phyloP scores from a whole-genome alignment of 2,797 vertebrate species.

The Lophius americanus region DNA sequence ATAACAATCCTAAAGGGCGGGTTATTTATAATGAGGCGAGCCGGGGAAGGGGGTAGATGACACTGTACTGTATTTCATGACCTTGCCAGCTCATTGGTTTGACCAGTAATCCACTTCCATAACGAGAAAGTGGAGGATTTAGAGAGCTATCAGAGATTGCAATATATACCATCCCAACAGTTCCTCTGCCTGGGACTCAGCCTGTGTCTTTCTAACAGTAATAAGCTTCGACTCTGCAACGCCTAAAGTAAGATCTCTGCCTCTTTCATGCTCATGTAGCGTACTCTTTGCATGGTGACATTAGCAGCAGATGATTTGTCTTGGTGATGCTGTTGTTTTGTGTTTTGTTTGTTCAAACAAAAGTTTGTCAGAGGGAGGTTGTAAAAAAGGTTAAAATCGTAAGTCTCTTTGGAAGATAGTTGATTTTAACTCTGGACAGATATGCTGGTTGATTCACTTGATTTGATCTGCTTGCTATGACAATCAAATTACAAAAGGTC shows the following conservation, averaged over 20 bases:
- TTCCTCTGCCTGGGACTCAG: slow-evolving; percentile 69
- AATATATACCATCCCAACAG: slow-evolving; percentile 92
- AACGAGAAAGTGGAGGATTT: slow-evolving; percentile 90
- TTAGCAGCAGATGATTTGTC: no score
- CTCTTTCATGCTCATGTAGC: neutral
- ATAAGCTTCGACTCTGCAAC: slow-evolving; percentile 38
- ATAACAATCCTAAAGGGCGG: slow-evolving; percentile 75
- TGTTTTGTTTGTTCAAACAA: no score
- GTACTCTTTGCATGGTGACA: neutral
- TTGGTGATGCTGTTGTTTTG: no score
- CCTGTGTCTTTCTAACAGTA: slow-evolving; percentile 55
- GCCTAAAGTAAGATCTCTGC: slow-evolving; percentile 57
- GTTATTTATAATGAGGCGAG: slow-evolving; percentile 82
- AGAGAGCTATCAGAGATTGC: slow-evolving; percentile 84
- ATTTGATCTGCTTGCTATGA: neutral
- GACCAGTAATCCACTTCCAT: slow-evolving; percentile 92
- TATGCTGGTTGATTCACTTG: no score
- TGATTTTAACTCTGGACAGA: no score
- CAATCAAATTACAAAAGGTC: neutral
- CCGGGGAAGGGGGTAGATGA: slow-evolving; percentile 60
- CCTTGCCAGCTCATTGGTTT: slow-evolving; percentile 88
- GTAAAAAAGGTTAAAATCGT: no score
- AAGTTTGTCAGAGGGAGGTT: no score
- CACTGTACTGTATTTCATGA: slow-evolving; percentile 84
- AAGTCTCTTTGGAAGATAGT: no score